These are phyloP conservation scores for Ciona savignyi DNA, from an alignment of 23 tunicate species.

Conservation along the genomic window DNA sequence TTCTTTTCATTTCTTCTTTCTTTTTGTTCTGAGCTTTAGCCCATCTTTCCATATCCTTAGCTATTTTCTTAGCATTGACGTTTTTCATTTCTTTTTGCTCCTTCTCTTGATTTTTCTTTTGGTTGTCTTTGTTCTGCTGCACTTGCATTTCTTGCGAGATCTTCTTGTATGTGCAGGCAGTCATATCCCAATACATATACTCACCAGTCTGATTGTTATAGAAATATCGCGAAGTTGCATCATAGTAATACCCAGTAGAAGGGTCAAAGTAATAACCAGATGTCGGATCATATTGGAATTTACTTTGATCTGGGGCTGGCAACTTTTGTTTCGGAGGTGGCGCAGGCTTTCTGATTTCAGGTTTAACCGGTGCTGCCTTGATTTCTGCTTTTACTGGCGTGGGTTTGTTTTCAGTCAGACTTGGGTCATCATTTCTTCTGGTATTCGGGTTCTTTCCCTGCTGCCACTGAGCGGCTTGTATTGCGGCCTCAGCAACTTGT, in stretches of 20 bases:
- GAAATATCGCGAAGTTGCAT: constrained; percentile 79
- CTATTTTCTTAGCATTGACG: constrained; percentile 66
- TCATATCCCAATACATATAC: constrained; percentile 83
- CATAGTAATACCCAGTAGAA: constrained; percentile 64
- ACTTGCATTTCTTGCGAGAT: constrained; percentile 21
- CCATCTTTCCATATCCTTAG: constrained; percentile 96
- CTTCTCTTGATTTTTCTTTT: constrained; percentile 12
- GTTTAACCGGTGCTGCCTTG: too few relatives aligned
- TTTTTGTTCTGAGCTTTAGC: constrained; percentile 94
- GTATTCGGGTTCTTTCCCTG: too few relatives aligned
- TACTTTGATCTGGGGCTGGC: constrained; percentile 72
- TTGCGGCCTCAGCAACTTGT: constrained; percentile 85
- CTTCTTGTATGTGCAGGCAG: constrained; percentile 40
- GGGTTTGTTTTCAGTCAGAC: too few relatives aligned
- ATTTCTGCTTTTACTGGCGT: too few relatives aligned
- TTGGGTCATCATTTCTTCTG: too few relatives aligned
- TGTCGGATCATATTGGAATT: constrained; percentile 62
- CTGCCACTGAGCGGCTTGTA: constrained; percentile 84
- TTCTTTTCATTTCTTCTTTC: constrained; percentile 62
- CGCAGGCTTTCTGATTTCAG: too few relatives aligned
- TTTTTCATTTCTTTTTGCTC: constrained; percentile 41
- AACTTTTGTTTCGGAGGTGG: too few relatives aligned
- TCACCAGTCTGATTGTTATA: constrained; percentile 75
- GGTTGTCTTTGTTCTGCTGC: too few relatives aligned
- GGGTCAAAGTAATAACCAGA: constrained; percentile 83